phyloP scores from a whole-genome alignment of 2,113 vertebrate genomes.

The Psophia crepitans region DNA sequence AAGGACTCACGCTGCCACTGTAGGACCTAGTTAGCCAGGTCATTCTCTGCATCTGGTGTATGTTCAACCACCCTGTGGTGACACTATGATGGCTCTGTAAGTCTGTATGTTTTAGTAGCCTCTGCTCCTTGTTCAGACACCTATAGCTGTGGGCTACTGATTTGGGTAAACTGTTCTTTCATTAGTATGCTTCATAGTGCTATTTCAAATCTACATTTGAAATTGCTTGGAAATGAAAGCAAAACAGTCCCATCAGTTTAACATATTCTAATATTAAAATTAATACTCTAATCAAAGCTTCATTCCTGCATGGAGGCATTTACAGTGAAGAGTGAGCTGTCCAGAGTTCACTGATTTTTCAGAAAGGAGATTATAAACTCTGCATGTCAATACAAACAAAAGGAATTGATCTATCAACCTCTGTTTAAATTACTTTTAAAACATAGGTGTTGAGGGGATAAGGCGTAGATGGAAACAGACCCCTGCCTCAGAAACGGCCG shows the following conservation, averaged over 20 bases:
- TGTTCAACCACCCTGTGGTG: neutral
- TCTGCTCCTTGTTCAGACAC: neutral
- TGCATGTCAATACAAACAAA: neutral
- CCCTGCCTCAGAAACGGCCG: neutral
- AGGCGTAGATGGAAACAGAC: neutral
- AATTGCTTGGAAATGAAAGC: neutral
- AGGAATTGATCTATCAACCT: neutral
- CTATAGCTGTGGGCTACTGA: neutral
- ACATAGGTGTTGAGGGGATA: neutral
- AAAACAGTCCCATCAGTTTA: neutral
- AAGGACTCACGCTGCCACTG: neutral
- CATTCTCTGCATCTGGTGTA: neutral
- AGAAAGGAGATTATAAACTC: neutral
- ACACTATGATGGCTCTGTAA: neutral
- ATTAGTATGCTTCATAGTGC: neutral
- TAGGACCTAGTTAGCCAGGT: neutral
- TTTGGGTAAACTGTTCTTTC: neutral
- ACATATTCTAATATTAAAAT: neutral
- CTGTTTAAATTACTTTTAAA: neutral
- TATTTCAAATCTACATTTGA: neutral
- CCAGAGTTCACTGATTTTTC: neutral
- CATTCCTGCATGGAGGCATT: fast-evolving
- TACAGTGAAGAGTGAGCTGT: neutral
- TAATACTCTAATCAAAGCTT: neutral
- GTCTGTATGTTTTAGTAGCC: neutral